These are phyloP conservation scores for Enteromius anoplus DNA, from an alignment of 2,797 vertebrate species.

Conservation along the genomic window DNA sequence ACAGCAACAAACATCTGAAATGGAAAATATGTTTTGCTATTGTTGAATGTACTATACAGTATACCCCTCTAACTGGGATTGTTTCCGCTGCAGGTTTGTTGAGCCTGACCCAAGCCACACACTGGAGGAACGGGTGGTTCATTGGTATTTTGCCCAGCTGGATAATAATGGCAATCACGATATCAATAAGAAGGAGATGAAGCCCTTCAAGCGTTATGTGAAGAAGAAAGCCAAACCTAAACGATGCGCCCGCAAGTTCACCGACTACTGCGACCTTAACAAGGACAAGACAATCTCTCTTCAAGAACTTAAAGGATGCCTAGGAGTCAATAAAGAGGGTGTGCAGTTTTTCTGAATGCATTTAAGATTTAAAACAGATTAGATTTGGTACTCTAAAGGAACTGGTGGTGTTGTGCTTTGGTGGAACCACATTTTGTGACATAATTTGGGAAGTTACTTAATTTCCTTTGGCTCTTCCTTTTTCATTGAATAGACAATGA, in stretches of 20 bases:
- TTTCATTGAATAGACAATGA: constrained; percentile 33
- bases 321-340: constrained; percentile 95
- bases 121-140: constrained; percentile 93
- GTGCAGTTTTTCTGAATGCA: constrained; percentile 65
- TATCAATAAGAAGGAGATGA: constrained; percentile 96
- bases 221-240: constrained; percentile 99
- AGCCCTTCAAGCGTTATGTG: constrained; percentile 95
- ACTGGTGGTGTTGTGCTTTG: constrained; percentile 14
- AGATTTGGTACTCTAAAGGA: not conserved
- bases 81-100: constrained; percentile 81
- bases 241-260: constrained; percentile 95
- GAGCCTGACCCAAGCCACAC: constrained; percentile 98
- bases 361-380: not conserved
- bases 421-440: constrained; percentile 18
- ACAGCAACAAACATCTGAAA: not conserved
- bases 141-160: constrained; percentile 97
- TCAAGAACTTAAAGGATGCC: constrained; percentile 94
- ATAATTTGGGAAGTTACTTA: constrained; percentile 31
- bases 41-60: not conserved
- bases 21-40: not conserved
- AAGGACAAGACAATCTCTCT: constrained; percentile 95
- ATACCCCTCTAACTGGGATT: constrained; percentile 23
- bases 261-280: constrained; percentile 97
- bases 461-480: constrained; percentile 35
- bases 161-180: constrained; percentile 93